Percentiles rank a stretch among this genome's conserved stretches.
Conservation (phyloP, 2,113 vertebrate genomes). For the Ictalurus punctatus region DNA sequence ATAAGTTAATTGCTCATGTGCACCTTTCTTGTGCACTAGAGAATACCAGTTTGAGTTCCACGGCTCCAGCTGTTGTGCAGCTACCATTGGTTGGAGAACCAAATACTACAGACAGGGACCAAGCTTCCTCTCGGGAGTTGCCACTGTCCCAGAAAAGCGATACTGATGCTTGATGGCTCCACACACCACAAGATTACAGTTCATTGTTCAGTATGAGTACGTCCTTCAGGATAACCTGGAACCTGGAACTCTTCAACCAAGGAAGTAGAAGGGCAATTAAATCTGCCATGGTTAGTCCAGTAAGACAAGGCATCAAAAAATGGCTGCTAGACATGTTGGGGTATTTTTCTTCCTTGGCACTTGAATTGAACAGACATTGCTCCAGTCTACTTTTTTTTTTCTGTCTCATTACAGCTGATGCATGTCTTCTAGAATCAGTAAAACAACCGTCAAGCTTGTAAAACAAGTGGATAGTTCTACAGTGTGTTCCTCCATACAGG, state of each 20-base stretch:
- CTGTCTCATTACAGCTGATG: background rate
- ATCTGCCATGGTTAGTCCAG: background rate
- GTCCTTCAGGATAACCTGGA: background rate
- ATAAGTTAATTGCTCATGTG: background rate
- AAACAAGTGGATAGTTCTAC: background rate
- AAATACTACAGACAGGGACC: background rate
- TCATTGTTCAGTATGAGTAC: background rate
- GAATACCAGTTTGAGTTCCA: background rate
- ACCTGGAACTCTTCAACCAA: background rate
- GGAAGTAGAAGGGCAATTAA: background rate
- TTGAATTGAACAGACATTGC: background rate
- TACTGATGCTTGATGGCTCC: background rate
- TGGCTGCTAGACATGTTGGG: background rate
- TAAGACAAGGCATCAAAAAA: background rate
- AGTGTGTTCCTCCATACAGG: background rate
- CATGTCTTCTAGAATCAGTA: background rate
- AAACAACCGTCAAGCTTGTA: background rate
- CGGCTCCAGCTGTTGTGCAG: background rate
- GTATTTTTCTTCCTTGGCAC: background rate
- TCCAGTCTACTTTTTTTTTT: background rate
- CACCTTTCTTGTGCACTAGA: background rate
- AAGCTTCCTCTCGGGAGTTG: background rate
- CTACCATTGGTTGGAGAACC: background rate
- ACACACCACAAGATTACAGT: background rate
- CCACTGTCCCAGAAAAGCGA: background rate